phyloP scores from a whole-genome alignment of 2,888 invertebrate species.

The Melipona bicolor region DNA sequence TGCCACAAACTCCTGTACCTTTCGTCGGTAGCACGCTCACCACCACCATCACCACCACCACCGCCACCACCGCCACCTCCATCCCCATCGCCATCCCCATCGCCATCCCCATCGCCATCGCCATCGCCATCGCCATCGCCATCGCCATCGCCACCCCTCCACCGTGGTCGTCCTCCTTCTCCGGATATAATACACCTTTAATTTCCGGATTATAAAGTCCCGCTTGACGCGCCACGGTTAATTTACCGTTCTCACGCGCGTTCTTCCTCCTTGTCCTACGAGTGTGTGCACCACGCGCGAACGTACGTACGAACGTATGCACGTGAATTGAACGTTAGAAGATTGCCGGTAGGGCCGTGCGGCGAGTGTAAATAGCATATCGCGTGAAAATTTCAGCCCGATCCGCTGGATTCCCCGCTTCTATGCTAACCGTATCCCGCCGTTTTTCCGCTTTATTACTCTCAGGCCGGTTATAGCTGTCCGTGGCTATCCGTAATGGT shows the following conservation, averaged over 20 bases:
- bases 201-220: constrained; percentile 83
- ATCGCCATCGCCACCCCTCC: background rate
- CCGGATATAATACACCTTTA: constrained; percentile 82
- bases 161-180: constrained; percentile 49
- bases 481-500: too few species aligned
- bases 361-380: constrained; percentile 4
- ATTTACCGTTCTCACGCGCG: constrained; percentile 79
- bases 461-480: background rate
- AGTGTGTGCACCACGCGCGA: too few species aligned
- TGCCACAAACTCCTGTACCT: constrained; percentile 11
- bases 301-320: background rate
- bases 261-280: constrained; percentile 48
- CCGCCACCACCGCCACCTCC: too few species aligned
- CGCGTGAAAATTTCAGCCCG: constrained; percentile 31
- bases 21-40: constrained; percentile 28
- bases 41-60: constrained; percentile 16
- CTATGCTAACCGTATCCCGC: background rate
- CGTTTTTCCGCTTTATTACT: constrained; percentile 3
- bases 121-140: too few species aligned
- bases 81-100: constrained; percentile 5
- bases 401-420: background rate
- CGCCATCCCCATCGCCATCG: constrained; percentile 8
- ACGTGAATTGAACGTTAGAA: constrained; percentile 15
- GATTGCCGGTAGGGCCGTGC: constrained; percentile 1
- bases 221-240: constrained; percentile 77